These are phyloP conservation scores for Therioaphis trifolii DNA, from an alignment of 2,888 invertebrate species.

Conservation along the genomic window DNA sequence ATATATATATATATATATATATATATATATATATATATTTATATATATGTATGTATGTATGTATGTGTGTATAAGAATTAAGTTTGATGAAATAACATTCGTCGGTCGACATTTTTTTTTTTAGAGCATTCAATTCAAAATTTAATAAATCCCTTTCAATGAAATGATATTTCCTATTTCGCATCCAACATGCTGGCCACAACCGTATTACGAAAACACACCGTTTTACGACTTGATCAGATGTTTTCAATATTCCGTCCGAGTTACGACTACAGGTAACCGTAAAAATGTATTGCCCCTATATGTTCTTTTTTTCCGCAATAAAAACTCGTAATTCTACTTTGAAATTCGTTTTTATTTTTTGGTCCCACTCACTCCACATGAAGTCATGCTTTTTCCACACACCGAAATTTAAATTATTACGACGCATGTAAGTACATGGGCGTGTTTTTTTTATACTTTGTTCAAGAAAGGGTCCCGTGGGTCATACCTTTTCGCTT, in stretches of 20 bases:
- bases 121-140: conserved; percentile 33
- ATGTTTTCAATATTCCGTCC: conserved; percentile 59
- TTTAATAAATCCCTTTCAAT: conserved; percentile 60
- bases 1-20: too few relatives aligned
- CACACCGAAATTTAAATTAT: conserved; percentile 60
- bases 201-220: conserved; percentile 43
- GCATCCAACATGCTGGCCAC: conserved; percentile 40
- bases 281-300: conserved; percentile 55
- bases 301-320: not conserved
- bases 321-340: conserved; percentile 54
- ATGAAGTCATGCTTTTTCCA: conserved; percentile 24
- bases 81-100: conserved; percentile 35
- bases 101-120: not conserved
- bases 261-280: conserved; percentile 61
- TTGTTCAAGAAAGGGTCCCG: conserved; percentile 60
- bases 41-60: too few relatives aligned
- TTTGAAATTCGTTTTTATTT: conserved; percentile 51
- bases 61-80: not conserved
- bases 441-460: conserved; percentile 41
- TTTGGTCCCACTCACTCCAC: not conserved
- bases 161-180: conserved; percentile 53
- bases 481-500: conserved; percentile 66
- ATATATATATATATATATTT: not conserved
- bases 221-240: conserved; percentile 61
- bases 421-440: conserved; percentile 52